Percentiles rank a stretch among this genome's conserved stretches.
phyloP scores from a whole-genome alignment of 2,797 vertebrate genomes.

The Octomys mimax region DNA sequence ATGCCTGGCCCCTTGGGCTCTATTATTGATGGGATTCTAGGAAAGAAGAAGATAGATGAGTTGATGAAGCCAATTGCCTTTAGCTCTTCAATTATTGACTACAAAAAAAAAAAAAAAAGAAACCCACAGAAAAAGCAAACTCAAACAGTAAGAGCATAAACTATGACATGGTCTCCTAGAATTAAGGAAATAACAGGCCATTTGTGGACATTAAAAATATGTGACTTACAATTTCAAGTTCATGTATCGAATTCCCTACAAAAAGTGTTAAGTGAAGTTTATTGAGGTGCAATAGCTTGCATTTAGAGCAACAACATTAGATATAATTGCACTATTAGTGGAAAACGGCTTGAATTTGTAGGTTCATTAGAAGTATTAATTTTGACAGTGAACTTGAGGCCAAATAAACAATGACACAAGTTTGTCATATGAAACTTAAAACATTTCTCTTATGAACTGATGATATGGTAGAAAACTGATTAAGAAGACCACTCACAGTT shows the following conservation, averaged over 20 bases:
- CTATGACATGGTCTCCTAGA: background rate
- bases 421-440: background rate
- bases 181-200: conserved; percentile 10
- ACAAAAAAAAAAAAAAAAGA: background rate
- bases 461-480: background rate
- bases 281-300: background rate
- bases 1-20: background rate
- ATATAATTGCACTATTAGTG: background rate
- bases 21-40: background rate
- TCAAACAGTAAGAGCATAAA: background rate
- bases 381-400: background rate
- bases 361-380: background rate
- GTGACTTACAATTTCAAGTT: background rate
- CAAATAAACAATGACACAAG: conserved; percentile 2
- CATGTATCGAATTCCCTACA: background rate
- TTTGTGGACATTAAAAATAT: background rate
- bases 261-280: background rate
- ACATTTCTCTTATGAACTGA: background rate
- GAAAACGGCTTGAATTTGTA: background rate
- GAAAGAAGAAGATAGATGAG: background rate
- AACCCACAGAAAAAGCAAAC: background rate
- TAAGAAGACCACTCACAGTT: background rate
- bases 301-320: background rate
- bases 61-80: conserved; percentile 9
- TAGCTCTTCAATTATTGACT: conserved; percentile 13